Evolutionary conservation across 2,797 vertebrate genomes (phyloP).

Genomic region (Lindbergichthys nudifrons): DNA sequence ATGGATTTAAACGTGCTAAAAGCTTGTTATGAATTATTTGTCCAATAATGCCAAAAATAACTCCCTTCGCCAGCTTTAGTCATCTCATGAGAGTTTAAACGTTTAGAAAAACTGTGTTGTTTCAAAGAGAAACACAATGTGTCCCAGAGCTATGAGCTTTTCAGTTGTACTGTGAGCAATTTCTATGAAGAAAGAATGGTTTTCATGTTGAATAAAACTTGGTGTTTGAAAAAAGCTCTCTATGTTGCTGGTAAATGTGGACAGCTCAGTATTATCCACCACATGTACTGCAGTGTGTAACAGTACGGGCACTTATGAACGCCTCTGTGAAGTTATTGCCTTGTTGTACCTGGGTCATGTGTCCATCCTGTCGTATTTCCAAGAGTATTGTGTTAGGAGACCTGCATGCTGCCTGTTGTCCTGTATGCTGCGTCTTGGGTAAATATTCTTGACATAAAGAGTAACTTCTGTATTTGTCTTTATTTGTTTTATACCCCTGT

Average conservation of each 20-base stretch:
- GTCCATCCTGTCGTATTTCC: conserved; percentile 25
- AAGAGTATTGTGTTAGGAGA: conserved; percentile 16
- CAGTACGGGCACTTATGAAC: background rate
- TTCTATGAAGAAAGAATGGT: conserved; percentile 19
- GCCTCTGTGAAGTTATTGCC: conserved; percentile 27
- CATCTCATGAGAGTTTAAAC: conserved; percentile 28
- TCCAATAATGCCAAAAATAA: too few relatives aligned
- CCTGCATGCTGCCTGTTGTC: conserved; percentile 49
- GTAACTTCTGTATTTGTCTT: conserved; percentile 13
- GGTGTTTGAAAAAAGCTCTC: conserved; percentile 20
- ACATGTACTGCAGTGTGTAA: conserved; percentile 9
- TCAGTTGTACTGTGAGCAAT: conserved; percentile 30
- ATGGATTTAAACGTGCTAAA: too few relatives aligned
- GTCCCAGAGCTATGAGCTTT: conserved; percentile 35
- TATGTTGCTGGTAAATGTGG: conserved; percentile 16
- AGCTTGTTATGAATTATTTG: too few relatives aligned
- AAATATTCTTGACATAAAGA: conserved; percentile 4
- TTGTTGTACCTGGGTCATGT: conserved; percentile 35
- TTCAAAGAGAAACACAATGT: conserved; percentile 9
- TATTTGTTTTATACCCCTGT: conserved; percentile 38
- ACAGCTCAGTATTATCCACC: conserved; percentile 4
- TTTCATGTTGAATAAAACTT: conserved; percentile 19
- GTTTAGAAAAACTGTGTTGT: conserved; percentile 29
- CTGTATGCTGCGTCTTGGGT: conserved; percentile 28
- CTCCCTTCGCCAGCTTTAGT: too few relatives aligned